A percentile compares a stretch with the other conserved stretches of the same genome.
These are phyloP conservation scores for Hypocryptadius cinnamomeus DNA, from an alignment of 2,113 vertebrate genomes.

Conservation along the genomic window DNA sequence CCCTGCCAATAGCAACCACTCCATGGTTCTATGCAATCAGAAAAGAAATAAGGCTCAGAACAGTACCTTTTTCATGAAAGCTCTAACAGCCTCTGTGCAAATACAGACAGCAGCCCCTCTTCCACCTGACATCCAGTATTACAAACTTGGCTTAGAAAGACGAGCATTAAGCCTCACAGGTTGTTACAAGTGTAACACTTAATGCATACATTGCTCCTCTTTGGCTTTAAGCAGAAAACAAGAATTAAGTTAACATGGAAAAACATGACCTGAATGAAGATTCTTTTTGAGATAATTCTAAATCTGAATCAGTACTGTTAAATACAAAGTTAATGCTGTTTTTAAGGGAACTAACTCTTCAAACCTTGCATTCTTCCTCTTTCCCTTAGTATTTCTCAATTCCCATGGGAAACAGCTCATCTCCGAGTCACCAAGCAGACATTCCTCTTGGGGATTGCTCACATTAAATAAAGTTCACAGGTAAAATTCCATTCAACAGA, in stretches of 20 bases:
- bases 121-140: background rate
- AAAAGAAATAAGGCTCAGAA: background rate
- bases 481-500: constrained; percentile 57
- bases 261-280: background rate
- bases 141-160: background rate
- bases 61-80: background rate
- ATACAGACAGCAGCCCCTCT: background rate
- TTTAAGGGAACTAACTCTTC: background rate
- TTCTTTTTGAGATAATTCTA: background rate
- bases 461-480: background rate
- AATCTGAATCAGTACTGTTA: background rate
- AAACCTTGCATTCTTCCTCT: background rate
- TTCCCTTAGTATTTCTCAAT: background rate
- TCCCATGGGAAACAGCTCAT: background rate
- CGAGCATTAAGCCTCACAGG: background rate
- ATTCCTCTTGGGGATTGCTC: background rate
- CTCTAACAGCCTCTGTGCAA: background rate
- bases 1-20: background rate
- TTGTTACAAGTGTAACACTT: background rate
- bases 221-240: background rate
- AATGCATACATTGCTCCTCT: background rate
- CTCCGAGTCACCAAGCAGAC: background rate
- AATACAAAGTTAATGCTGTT: background rate
- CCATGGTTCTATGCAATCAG: background rate
- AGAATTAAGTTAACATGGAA: background rate